Evolutionary conservation across 1,140 invertebrate genomes (phyloP), one percentile per base, ranked within the genome.

Genomic region (Mizuhopecten yessoensis): DNA sequence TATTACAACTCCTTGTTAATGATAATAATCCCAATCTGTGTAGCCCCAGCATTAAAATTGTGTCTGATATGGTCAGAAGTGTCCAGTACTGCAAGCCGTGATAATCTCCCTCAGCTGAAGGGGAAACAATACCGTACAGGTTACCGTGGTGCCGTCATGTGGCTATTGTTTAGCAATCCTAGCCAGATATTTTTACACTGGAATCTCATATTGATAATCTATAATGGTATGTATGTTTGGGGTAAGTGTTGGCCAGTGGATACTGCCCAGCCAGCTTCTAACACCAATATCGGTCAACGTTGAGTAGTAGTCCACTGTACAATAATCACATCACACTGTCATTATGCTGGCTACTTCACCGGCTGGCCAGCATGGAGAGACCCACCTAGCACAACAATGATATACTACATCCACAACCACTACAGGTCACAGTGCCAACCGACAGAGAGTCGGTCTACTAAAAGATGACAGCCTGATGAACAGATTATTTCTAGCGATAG

Each of bases 161-260:
- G n/a, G n/a, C 45, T 49, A 49, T 49, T 49, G 45, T 49, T 75
- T 75, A n/a, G 29, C 57, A 75, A 23, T 75, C 57, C 11, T 20
- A 1, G 0, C 42, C 42, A 45, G 57, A 75, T 75, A 75, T 75
- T 75, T 45, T 75, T 75, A 75, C 23, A 29, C 5, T 75, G 57
- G 57, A 75, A 29, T 75, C 57, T 29, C 57, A 75, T 75, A 75
- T 75, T 75, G 57, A 75, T 75, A 75, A 75, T 75, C 57, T 75
- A 75, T 75, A 75, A 75, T 75, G 57, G 57, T 75, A 75, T 75
- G 57, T 75, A 75, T 75, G 57, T n/a, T 75, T 1, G 57, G 9
- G 57, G 57, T 75, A 5, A 57, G 15, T 29, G n/a, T 29, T 75
- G 57, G n/a, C 57, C 57, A 75, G 23, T 75, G 57, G 57, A 75